Evolutionary conservation across 2,888 invertebrate species (phyloP).

Genomic region (Sarcophaga caerulescens): DNA sequence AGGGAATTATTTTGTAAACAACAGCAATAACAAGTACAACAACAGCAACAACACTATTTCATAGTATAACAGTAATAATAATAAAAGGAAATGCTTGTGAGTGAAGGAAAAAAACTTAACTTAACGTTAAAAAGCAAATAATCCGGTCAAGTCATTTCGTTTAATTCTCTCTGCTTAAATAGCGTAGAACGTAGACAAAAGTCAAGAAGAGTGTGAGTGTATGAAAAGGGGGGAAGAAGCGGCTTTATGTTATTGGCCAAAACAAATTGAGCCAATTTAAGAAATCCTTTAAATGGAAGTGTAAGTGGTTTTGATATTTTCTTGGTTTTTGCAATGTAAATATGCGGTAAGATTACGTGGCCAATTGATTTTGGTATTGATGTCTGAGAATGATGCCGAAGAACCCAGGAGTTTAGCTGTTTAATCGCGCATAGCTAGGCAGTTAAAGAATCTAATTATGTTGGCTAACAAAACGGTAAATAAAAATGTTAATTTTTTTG

Average conservation of each 20-base stretch:
- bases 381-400: background rate
- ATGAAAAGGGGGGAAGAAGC: background rate
- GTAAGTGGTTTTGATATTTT: too few species aligned
- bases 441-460: too few species aligned
- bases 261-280: background rate
- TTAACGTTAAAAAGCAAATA: constrained; percentile 38
- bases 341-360: background rate
- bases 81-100: constrained; percentile 47
- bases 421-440: too few species aligned
- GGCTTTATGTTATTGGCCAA: background rate
- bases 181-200: background rate
- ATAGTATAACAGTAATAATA: background rate
- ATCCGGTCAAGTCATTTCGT: constrained; percentile 20
- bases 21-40: constrained; percentile 19
- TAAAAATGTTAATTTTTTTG: too few species aligned
- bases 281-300: background rate
- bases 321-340: too few species aligned
- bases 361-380: background rate
- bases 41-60: background rate
- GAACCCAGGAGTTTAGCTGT: too few species aligned
- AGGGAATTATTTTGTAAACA: constrained; percentile 15
- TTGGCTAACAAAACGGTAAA: too few species aligned
- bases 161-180: background rate
- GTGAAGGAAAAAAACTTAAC: constrained; percentile 22
- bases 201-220: background rate